A percentile compares a stretch with the other conserved stretches of the same genome.
Evolutionary conservation across 2,888 invertebrate species (phyloP).

Genomic region (Odontocerum albicorne): DNA sequence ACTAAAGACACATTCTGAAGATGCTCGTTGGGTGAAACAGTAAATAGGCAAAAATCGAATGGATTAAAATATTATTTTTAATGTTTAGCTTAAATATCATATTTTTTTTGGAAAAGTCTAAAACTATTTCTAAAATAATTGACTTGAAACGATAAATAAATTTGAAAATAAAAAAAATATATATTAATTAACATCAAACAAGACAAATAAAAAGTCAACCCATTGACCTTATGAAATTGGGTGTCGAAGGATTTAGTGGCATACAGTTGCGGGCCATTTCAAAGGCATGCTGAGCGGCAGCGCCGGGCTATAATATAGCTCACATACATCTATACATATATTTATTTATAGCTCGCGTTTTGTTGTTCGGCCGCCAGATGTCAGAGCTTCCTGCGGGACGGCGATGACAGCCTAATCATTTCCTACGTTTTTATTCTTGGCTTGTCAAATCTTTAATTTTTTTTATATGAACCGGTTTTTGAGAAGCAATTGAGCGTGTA

Average conservation of each 20-base stretch:
- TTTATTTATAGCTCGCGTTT: not conserved
- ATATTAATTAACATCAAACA: not conserved
- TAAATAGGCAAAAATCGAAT: no score
- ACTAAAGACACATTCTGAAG: no score
- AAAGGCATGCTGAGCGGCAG: no score
- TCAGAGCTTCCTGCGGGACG: not conserved
- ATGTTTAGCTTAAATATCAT: not conserved
- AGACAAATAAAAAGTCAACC: not conserved
- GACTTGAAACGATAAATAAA: no score
- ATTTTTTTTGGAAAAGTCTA: not conserved
- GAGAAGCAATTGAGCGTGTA: no score
- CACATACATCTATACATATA: not conserved
- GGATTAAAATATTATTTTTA: not conserved
- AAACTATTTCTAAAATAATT: no score
- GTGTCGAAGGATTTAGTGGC: constrained; percentile 4
- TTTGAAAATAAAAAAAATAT: no score
- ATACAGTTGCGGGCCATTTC: not conserved
- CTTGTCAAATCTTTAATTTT: no score
- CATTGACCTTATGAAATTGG: constrained; percentile 1
- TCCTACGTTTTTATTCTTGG: constrained; percentile 1
- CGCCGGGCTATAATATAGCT: not conserved
- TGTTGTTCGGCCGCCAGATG: not conserved
- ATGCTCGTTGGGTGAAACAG: no score
- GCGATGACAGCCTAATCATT: constrained; percentile 3
- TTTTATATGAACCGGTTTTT: no score